Percentiles rank a stretch among this genome's conserved stretches.
These are phyloP conservation scores for Gambusia affinis DNA, from an alignment of 2,113 vertebrate species.

Conservation along the genomic window DNA sequence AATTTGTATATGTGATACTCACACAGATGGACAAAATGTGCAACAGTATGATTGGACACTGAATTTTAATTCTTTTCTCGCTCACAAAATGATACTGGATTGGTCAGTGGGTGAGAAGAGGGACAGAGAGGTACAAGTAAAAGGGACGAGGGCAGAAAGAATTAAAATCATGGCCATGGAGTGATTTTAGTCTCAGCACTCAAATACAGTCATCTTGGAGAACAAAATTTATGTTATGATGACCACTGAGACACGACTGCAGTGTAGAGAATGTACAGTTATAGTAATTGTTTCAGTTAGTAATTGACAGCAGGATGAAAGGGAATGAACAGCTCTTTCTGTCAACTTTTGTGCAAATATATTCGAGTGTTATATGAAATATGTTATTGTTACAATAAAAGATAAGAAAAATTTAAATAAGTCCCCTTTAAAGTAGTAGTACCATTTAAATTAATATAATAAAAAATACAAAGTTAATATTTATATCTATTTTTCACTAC, in stretches of 20 bases:
- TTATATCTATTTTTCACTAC: background rate
- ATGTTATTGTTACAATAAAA: background rate
- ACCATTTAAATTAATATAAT: background rate
- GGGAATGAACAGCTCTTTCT: slow-evolving; percentile 76
- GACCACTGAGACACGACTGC: slow-evolving; percentile 53
- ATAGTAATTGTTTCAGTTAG: slow-evolving; percentile 59
- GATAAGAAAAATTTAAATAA: background rate
- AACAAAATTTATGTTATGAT: slow-evolving; percentile 57
- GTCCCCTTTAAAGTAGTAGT: background rate
- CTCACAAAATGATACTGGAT: slow-evolving; percentile 31
- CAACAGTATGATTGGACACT: slow-evolving; percentile 58
- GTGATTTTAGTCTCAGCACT: slow-evolving; percentile 59
- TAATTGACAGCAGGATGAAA: slow-evolving; percentile 68
- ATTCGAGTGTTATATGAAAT: background rate
- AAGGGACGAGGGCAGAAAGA: slow-evolving; percentile 56
- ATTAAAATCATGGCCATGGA: slow-evolving; percentile 65
- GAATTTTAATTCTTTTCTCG: slow-evolving; percentile 66
- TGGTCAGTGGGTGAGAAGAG: slow-evolving; percentile 36
- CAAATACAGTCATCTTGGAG: slow-evolving; percentile 52
- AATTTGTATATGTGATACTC: slow-evolving; percentile 49
- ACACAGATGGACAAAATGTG: slow-evolving; percentile 65
- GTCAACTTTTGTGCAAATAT: background rate
- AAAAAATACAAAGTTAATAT: background rate
- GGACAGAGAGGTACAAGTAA: slow-evolving; percentile 47
- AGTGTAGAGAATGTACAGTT: slow-evolving; percentile 46